Conservation (phyloP, 1,140 invertebrate species). For the Bombus superbus region DNA sequence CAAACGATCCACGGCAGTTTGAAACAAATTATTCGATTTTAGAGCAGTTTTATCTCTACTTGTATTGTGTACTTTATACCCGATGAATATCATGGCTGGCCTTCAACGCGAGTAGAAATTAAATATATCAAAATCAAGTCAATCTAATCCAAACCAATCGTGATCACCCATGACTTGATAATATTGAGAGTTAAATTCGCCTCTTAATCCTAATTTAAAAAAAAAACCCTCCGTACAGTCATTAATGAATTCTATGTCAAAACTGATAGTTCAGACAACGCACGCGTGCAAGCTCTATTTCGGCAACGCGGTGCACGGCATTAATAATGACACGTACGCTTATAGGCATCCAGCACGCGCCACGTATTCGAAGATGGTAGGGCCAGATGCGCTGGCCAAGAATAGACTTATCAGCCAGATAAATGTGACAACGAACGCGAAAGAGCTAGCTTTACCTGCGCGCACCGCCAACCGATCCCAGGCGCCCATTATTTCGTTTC, state of each 20-base stretch:
- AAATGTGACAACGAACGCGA: slow-evolving; percentile 60
- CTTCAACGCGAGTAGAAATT: no score
- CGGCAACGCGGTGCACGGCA: background rate
- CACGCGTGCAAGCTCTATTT: slow-evolving; percentile 14
- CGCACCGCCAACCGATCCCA: slow-evolving; percentile 38
- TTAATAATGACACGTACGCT: slow-evolving; percentile 52
- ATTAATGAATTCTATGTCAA: no score
- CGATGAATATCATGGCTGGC: no score
- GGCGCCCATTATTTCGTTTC: slow-evolving; percentile 59
- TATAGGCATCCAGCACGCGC: slow-evolving; percentile 46
- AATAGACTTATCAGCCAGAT: slow-evolving; percentile 61
- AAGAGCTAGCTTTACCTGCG: slow-evolving; percentile 40
- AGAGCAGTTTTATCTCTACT: background rate
- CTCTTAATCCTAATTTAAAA: no score
- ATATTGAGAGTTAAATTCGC: no score
- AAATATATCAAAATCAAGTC: no score
- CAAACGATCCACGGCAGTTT: background rate
- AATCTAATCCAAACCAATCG: no score
- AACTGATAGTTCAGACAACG: no score
- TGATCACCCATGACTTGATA: no score
- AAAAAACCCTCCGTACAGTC: no score
- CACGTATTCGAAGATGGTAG: slow-evolving; percentile 54
- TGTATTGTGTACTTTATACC: background rate
- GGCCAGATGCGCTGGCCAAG: slow-evolving; percentile 43
- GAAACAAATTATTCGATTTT: background rate